phyloP scores from a whole-genome alignment of 53 echinoderm and acorn worm species.

The Holothuria leucospilota region DNA sequence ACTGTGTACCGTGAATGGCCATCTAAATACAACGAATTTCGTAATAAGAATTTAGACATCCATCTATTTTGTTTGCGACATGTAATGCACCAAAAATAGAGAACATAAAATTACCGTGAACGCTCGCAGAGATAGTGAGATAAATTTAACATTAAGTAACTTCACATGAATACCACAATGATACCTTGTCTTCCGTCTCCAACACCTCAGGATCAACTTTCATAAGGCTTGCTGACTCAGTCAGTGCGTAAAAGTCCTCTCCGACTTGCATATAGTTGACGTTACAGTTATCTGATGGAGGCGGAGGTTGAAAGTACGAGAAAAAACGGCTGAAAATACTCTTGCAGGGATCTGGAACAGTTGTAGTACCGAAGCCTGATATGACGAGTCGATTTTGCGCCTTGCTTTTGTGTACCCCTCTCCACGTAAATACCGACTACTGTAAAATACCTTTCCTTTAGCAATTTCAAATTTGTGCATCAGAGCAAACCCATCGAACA shows the following conservation, averaged over 20 bases:
- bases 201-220: constrained; percentile 68
- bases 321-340: constrained; percentile 74
- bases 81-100: too few relatives aligned
- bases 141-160: too few relatives aligned
- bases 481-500: constrained; percentile 76
- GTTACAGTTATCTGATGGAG: constrained; percentile 80
- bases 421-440: constrained; percentile 68
- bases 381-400: constrained; percentile 76
- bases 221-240: constrained; percentile 63
- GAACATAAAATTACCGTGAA: too few relatives aligned
- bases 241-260: constrained; percentile 75
- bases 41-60: too few relatives aligned
- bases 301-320: constrained; percentile 57
- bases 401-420: constrained; percentile 70
- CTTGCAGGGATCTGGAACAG: constrained; percentile 88
- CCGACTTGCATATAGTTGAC: constrained; percentile 71
- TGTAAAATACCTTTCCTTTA: constrained; percentile 67
- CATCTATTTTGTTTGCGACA: too few relatives aligned
- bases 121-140: too few relatives aligned
- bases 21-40: too few relatives aligned
- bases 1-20: too few relatives aligned
- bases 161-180: too few relatives aligned
- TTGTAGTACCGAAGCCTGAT: constrained; percentile 72
- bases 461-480: constrained; percentile 73
- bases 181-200: constrained; percentile 69